phyloP scores from a whole-genome alignment of 2,113 vertebrate genomes.

The Phrynosoma blainvillii region DNA sequence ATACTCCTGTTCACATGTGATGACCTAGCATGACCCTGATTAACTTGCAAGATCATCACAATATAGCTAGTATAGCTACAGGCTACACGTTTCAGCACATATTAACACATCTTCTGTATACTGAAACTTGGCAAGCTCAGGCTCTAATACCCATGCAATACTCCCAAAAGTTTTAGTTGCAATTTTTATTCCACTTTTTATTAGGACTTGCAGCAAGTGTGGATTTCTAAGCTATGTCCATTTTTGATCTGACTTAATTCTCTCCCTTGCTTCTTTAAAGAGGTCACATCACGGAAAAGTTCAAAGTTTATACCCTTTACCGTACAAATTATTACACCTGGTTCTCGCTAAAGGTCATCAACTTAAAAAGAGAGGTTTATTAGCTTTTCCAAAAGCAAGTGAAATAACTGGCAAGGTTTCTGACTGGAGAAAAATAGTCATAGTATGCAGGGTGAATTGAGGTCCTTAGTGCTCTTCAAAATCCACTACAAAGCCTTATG shows the following conservation, averaged over 20 bases:
- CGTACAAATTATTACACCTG: neutral
- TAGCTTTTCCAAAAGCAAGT: neutral
- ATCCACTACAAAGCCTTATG: neutral
- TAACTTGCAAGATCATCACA: neutral
- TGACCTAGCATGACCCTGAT: neutral
- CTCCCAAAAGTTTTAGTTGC: neutral
- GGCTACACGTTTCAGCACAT: neutral
- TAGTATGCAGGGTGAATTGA: neutral
- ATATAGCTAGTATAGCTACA: neutral
- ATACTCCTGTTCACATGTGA: neutral
- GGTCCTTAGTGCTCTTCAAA: neutral
- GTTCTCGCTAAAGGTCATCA: neutral
- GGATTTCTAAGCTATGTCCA: conserved; percentile 4
- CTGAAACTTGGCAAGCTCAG: neutral
- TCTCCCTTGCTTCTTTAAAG: neutral
- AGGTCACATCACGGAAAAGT: neutral
- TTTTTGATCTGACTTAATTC: neutral
- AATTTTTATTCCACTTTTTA: neutral
- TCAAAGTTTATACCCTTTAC: neutral
- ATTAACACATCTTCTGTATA: neutral
- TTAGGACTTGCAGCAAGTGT: neutral
- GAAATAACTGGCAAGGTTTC: neutral
- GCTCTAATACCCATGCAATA: neutral
- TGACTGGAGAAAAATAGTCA: neutral
- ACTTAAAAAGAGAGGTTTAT: neutral